A percentile compares a stretch with the other conserved stretches of the same genome.
These are phyloP conservation scores for Lycorma delicatula DNA, from an alignment of 1,140 invertebrate species.

Conservation along the genomic window DNA sequence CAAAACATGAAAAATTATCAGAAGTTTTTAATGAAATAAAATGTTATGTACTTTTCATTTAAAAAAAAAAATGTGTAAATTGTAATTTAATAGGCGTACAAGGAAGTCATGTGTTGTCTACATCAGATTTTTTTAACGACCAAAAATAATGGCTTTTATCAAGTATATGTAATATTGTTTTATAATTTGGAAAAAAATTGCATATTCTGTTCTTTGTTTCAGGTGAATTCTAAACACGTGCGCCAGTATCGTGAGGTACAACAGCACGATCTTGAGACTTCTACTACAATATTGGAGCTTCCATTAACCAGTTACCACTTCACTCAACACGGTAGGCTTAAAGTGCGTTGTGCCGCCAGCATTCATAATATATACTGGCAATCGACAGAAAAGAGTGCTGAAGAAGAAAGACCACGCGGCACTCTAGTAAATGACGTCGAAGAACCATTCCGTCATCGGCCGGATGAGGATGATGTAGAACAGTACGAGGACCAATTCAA, in stretches of 20 bases:
- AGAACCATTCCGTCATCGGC: not conserved
- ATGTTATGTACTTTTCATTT: too few species aligned
- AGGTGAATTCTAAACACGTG: not conserved
- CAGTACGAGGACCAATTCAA: not conserved
- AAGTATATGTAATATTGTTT: too few species aligned
- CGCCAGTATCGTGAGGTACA: not conserved
- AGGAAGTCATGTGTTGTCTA: too few species aligned
- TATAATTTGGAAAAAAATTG: too few species aligned
- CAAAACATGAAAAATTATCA: too few species aligned
- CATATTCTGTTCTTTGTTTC: not conserved
- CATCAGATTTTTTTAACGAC: too few species aligned
- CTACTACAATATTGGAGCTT: conserved; percentile 30
- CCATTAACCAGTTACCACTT: conserved; percentile 46
- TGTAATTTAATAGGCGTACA: too few species aligned
- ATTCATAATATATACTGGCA: conserved; percentile 30
- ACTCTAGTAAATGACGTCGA: not conserved
- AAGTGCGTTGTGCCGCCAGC: conserved; percentile 36
- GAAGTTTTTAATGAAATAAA: too few species aligned
- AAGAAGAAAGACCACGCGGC: conserved; percentile 23
- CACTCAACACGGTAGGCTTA: conserved; percentile 41
- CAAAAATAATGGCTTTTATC: too few species aligned
- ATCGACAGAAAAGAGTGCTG: conserved; percentile 27
- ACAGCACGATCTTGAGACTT: conserved; percentile 16
- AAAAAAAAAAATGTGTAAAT: too few species aligned
- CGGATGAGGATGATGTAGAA: not conserved